Base-by-base conservation (phyloP, 2,888 invertebrate species). In the Zootermopsis nevadensis region DNA sequence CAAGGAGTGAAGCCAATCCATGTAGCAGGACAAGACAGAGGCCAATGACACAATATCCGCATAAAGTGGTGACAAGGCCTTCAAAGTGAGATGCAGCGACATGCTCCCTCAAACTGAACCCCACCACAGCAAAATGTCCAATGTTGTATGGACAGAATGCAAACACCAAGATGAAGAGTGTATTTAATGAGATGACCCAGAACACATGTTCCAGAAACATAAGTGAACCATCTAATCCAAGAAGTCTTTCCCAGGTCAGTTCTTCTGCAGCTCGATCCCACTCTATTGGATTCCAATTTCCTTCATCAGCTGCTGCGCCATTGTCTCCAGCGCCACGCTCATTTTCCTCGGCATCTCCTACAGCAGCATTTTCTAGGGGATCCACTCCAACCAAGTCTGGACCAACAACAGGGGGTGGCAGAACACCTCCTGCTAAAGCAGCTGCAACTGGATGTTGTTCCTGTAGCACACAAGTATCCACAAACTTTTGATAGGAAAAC, bases 201-300 rank as follows among this genome's bases (percentile, higher is more conserved):
- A 99, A 99, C 0, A 99, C 99, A 91, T 99, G 99, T 89, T 99
- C 99, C 82, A 99, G 90, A 89, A 99, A 99, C 77, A 98, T 96
- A 87, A 99, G 93, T 0, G 99, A 99, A 0, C 99, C 99, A 90
- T 99, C 99, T 19, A 99, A 90, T 0, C 99, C 99, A 0, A 99
- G 91, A 10, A 99, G 91, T 86, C 98, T 93, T 89, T 99, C 99
- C 99, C 99, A 99, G 0, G 99, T 99, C 38, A 99, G 91, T 89
- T 99, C 99, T 88, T 99, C 99, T 22, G 97, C 98, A 0, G 98
- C 98, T 85, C 98, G 92, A 88, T 99, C 99, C 98, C 98, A 99
- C 88, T 99, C 99, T 93, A 99, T 97, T 0, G 98, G 98, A 90
- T 99, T 99, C 98, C 99, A 99, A 88, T 98, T 98, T 84, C 94